Percentiles rank a stretch among this genome's conserved stretches.
phyloP scores from a whole-genome alignment of 1,140 invertebrate species.

The Plodia interpunctella region DNA sequence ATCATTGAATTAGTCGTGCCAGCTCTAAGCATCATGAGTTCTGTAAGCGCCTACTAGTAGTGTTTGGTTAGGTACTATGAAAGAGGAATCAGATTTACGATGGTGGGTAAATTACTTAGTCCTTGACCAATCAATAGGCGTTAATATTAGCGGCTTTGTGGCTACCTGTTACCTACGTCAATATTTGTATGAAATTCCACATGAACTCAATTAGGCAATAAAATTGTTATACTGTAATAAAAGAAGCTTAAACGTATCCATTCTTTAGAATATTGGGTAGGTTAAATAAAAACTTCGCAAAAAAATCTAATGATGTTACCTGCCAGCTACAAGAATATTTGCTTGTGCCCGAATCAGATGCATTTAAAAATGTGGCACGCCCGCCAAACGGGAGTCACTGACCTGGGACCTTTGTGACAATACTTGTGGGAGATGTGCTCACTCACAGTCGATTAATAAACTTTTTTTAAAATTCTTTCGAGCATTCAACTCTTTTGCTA shows the following conservation, averaged over 20 bases:
- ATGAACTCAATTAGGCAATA: neutral
- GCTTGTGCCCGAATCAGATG: slow-evolving; percentile 24
- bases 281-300: no score
- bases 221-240: no score
- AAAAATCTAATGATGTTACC: neutral
- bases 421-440: slow-evolving; percentile 51
- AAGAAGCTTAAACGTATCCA: no score
- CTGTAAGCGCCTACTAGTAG: no score
- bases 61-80: neutral
- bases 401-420: slow-evolving; percentile 64
- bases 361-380: slow-evolving; percentile 59
- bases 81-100: neutral
- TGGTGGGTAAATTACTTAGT: neutral
- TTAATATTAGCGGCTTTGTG: neutral
- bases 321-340: slow-evolving; percentile 20
- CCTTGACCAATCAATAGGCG: neutral
- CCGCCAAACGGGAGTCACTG: slow-evolving; percentile 59
- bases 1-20: no score
- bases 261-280: neutral
- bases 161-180: neutral
- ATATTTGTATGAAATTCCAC: neutral
- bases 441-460: slow-evolving; percentile 31
- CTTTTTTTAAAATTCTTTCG: slow-evolving; percentile 32
- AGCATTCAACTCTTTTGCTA: slow-evolving; percentile 35
- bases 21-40: no score